Base-by-base conservation (phyloP, 2,797 vertebrate species). In the Heteromormyrus szaboi region DNA sequence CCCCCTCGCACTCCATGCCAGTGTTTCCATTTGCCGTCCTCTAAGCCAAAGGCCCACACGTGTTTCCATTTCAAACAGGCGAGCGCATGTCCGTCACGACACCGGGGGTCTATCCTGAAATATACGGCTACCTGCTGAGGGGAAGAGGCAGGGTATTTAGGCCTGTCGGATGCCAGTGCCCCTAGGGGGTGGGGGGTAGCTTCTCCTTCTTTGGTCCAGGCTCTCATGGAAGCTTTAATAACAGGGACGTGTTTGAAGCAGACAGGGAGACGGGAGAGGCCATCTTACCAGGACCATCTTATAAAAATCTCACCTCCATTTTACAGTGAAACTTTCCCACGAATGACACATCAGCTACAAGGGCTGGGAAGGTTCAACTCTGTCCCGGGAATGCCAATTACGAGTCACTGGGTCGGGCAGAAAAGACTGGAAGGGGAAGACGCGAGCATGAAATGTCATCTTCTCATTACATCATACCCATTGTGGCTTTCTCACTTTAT, bases 21-120 rank as follows among this genome's bases (percentile, higher is more conserved):
- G 91, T 91, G 87, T 90, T 91, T 91, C 91, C 62, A 88, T 81
- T 44, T 92, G 92, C 92, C 90, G 92, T 91, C 93, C 92, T 89
- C 92, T 91, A 89, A 93, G 29, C 54, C 91, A 93, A 86, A 91
- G 91, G 91, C 92, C 92, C 88, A 79, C 29, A 72, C 33, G 46
- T 91, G 94, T 96, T 96, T 96, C 95, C 95, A 95, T 96, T 96
- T 95, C 93, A 95, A 96, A 95, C 94, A 91, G 90, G 89, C 92
- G 91, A 91, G 88, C 93, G 91, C 93, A 85, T 94, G 93, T 95
- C 94, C 93, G 93, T 95, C 94, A 95, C 93, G 94, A 93, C 94
- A 93, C 93, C 92, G 76, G 91, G 94, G 94, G 94, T 93, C 94
- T 90, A 92, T 94, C 93, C 95, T 92, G 94, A 95, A 96, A 95